A percentile compares a stretch with the other conserved stretches of the same genome.
Conservation (phyloP, 2,797 vertebrate genomes). For the Euphonia xanthogaster region DNA sequence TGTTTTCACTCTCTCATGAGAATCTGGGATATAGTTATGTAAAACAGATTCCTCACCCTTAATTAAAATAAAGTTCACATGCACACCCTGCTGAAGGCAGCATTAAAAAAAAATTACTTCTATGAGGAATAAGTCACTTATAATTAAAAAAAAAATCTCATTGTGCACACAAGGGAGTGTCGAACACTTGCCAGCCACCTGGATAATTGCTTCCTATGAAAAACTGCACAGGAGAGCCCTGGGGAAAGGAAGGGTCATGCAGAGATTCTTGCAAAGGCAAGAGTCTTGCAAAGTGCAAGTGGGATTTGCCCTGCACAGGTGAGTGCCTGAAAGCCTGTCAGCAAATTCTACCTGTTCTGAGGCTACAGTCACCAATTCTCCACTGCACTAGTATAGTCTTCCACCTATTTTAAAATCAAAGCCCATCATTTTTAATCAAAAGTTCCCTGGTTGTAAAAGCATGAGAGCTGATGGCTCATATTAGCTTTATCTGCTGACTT, state of each 20-base stretch:
- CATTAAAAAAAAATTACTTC: not conserved
- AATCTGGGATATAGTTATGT: constrained; percentile 27
- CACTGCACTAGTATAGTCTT: not conserved
- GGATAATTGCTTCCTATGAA: not conserved
- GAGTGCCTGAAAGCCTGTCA: not conserved
- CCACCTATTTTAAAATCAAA: not conserved
- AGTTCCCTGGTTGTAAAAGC: not conserved
- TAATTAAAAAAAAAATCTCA: not conserved
- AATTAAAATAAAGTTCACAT: constrained; percentile 64
- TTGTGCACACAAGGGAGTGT: not conserved
- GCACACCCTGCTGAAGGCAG: constrained; percentile 45
- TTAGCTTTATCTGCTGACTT: not conserved
- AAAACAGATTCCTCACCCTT: constrained; percentile 49
- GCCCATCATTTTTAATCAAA: not conserved
- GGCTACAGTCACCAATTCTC: not conserved
- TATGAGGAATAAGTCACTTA: not conserved
- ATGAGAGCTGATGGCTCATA: not conserved
- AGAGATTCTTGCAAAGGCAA: not conserved
- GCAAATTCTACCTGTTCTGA: not conserved
- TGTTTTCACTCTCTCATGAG: constrained; percentile 48
- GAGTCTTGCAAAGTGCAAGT: not conserved
- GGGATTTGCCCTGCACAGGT: not conserved
- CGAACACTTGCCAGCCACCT: not conserved
- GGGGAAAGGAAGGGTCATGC: not conserved
- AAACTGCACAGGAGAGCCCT: not conserved